phyloP scores from a whole-genome alignment of 2,113 vertebrate species.

The Ptychochromis oligacanthus region DNA sequence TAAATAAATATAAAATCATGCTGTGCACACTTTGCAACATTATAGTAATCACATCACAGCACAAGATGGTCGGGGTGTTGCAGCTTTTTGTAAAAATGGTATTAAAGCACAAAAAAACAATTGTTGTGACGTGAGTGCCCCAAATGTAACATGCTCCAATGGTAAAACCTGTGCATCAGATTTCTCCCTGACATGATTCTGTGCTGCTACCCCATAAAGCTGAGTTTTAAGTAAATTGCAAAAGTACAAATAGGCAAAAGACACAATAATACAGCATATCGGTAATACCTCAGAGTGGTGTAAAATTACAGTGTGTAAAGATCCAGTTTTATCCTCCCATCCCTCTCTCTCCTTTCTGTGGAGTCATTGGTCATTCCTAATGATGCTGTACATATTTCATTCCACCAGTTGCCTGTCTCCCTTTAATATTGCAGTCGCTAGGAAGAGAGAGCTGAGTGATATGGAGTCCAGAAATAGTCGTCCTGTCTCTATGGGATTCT shows the following conservation, averaged over 20 bases:
- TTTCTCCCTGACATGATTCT: no score
- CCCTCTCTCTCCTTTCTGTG: background rate
- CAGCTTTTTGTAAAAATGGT: no score
- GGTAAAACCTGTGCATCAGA: background rate
- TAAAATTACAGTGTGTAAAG: conserved; percentile 16
- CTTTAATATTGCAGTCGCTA: conserved; percentile 56
- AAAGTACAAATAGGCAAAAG: background rate
- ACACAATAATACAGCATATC: background rate
- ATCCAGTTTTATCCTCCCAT: background rate
- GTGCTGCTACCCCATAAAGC: no score
- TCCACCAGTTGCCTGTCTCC: conserved; percentile 41
- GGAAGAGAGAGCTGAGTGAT: conserved; percentile 29
- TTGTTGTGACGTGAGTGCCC: no score
- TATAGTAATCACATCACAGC: no score
- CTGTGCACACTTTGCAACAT: background rate
- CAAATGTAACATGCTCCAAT: background rate
- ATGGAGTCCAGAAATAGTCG: conserved; percentile 62
- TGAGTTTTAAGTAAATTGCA: background rate
- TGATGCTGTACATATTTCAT: conserved; percentile 65
- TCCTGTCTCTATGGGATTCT: conserved; percentile 53
- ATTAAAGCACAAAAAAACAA: no score
- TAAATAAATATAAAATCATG: background rate
- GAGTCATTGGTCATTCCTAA: conserved; percentile 46
- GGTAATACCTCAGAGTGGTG: background rate
- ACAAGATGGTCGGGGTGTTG: no score